Base-by-base conservation (phyloP, 2,797 vertebrate species). In the Thunnus albacares region DNA sequence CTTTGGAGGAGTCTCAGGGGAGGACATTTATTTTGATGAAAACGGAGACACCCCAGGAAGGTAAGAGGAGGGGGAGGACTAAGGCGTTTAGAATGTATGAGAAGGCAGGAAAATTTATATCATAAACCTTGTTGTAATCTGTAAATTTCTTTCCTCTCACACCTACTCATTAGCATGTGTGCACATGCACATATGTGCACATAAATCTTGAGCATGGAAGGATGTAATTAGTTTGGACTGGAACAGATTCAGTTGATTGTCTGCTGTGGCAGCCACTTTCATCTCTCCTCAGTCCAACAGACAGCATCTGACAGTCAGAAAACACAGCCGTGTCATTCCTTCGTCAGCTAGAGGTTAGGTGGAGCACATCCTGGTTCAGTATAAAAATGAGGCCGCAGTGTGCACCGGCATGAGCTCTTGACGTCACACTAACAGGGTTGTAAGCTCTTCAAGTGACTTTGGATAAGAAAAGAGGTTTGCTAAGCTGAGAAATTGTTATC, bases 21-120 rank as follows among this genome's bases (percentile, higher is more conserved):
- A 99, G 89, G 98, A 99, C 71, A 96, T 99, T 86, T 98, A 98
- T 95, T 99, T 99, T 85, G 98, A 99, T 82, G 94, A 97, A 86
- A 99, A 99, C 12, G 98, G 98, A 92, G 98, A 99, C 91, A 97
- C 98, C 6, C 98, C 98, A 28, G 98, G 98, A 94, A 98, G 98
- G 98, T 99, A 96, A 94, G 89, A 74, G 18, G 63, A 83, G 26
- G 53, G 30, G 47, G 61, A 64, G 18, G n/a, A 6, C 12, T 4
- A 43, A 43, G 13, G 12, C 4, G 13, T 43, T 18, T 43, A 70
- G n/a, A 65, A 51, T 33, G 52, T 18, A 28, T 8, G 30, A 62
- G 59, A 75, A 43, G 11, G 4, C 28, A 60, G 57, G 14, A 43
- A 43, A 57, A 52, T 52, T 75, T 17, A 38, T 24, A 51, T 56